These are phyloP conservation scores for Kobus ellipsiprymnus DNA, from an alignment of 2,113 vertebrate genomes.

Conservation along the genomic window DNA sequence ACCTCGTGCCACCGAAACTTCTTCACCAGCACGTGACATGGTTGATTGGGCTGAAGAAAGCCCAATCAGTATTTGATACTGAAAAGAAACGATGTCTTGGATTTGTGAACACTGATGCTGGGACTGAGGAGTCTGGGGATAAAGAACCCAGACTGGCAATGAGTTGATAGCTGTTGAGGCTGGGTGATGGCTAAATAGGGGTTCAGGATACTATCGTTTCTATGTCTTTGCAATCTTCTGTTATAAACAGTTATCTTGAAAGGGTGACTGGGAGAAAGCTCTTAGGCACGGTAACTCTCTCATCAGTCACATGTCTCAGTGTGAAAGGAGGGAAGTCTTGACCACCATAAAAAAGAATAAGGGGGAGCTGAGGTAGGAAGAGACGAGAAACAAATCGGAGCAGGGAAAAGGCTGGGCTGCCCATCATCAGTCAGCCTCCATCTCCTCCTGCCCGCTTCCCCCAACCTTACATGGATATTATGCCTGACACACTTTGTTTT, in stretches of 20 bases:
- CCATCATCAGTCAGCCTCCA: fast-evolving
- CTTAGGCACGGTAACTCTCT: not conserved
- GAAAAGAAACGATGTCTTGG: not conserved
- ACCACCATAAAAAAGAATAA: not conserved
- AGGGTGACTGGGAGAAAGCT: not conserved
- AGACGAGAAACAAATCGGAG: not conserved
- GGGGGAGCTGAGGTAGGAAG: not conserved
- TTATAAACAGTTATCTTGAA: not conserved
- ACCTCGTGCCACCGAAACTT: not conserved
- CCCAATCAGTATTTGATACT: not conserved
- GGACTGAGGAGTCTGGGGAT: not conserved
- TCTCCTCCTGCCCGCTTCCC: fast-evolving
- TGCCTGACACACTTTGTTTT: not conserved
- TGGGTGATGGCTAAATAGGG: not conserved
- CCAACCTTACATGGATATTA: not conserved
- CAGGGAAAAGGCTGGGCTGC: not conserved
- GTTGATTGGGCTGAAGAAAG: not conserved
- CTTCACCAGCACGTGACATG: not conserved
- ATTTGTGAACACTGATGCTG: not conserved
- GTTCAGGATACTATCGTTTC: not conserved
- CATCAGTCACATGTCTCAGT: not conserved
- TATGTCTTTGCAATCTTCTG: not conserved
- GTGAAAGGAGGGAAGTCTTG: not conserved
- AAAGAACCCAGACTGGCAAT: not conserved
- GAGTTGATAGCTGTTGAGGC: not conserved